A percentile compares a stretch with the other conserved stretches of the same genome.
These are phyloP conservation scores for Idaea straminata DNA, from an alignment of 2,888 invertebrate species.

Conservation along the genomic window DNA sequence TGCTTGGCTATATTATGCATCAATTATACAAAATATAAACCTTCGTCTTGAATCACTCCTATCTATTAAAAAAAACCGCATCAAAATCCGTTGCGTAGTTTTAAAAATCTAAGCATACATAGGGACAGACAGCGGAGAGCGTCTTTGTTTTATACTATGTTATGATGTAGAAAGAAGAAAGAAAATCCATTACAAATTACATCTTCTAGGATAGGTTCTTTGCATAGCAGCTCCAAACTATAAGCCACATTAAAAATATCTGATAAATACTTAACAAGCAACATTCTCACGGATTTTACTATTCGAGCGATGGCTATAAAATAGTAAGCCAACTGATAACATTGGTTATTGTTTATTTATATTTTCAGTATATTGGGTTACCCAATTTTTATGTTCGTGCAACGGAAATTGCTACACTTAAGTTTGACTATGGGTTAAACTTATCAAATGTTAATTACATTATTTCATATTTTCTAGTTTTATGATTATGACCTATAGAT, in stretches of 20 bases:
- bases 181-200: too few species aligned
- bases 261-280: not conserved
- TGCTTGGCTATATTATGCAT: too few species aligned
- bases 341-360: conserved; percentile 44
- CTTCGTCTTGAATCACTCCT: too few species aligned
- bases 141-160: too few species aligned
- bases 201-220: too few species aligned
- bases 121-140: too few species aligned
- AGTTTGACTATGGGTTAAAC: not conserved
- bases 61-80: too few species aligned
- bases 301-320: conserved; percentile 3
- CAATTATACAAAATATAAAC: too few species aligned
- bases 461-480: not conserved
- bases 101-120: too few species aligned
- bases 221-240: too few species aligned
- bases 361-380: conserved; percentile 39
- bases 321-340: conserved; percentile 45
- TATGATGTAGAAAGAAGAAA: not conserved
- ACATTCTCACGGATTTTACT: conserved; percentile 5
- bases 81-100: too few species aligned
- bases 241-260: not conserved
- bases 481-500: not conserved
- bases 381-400: conserved; percentile 39
- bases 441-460: not conserved
- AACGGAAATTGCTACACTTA: conserved; percentile 36